Base-by-base conservation (phyloP, 1,140 invertebrate genomes). In the Anastrepha obliqua region DNA sequence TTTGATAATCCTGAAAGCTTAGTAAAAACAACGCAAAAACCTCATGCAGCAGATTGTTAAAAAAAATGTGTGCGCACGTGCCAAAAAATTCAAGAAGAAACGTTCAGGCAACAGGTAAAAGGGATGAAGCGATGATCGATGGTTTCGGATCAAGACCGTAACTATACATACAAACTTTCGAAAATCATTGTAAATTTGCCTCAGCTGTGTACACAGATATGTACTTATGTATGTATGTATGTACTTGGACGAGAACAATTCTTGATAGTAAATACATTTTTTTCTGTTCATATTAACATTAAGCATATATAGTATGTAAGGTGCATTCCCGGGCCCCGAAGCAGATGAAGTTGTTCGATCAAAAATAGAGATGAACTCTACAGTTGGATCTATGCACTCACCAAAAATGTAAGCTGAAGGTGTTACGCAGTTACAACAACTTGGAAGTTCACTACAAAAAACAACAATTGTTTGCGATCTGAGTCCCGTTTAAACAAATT, bases 61-160 rank as follows among this genome's bases (percentile, higher is more conserved):
- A 67, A 29, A 62, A 55, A 55, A 81, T 81, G 47, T 51, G 74
- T 55, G 74, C 47, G 55, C 17, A 47, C n/a, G 74, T 55, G 60
- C 60, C n/a, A 62, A 62, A 81, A 81, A 81, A 51, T 44, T 74
- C 47, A 51, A 81, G 15, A 62, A 62, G 60, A 81, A 55, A 81
- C 47, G 11, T 55, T 81, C 74, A 55, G 74, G 47, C 47, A 29
- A 55, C 47, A 20, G 74, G 74, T 11, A 13, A 51, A 1, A 47
- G 15, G 44, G 20, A 55, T 81, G 74, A 55, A 81, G 74, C 74
- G 74, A 81, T 81, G 74, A 81, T 81, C 74, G 47, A 81, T 81
- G 74, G 47, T 15, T 11, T 55, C n/a, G 74, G 74, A 81, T 81
- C 74, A 20, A 81, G 20, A 81, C 47, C 44, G 29, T 47, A n/a